Percentiles rank a stretch among this genome's conserved stretches.
Conservation (phyloP, 2,888 invertebrate species). For the Venustoraphidia nigricollis region DNA sequence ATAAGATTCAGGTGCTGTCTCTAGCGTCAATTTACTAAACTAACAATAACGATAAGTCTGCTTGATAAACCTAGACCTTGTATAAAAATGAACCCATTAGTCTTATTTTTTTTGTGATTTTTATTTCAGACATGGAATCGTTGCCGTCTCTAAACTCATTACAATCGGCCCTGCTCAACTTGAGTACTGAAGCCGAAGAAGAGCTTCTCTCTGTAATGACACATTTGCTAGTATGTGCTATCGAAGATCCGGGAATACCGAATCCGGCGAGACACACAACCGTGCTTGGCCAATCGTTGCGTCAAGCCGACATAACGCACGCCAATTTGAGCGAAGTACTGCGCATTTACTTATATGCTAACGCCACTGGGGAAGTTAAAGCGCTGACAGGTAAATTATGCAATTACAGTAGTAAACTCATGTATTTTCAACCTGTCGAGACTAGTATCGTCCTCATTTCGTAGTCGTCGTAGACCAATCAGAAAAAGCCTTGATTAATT, state of each 20-base stretch:
- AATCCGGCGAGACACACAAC: conserved; percentile 83
- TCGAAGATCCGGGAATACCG: conserved; percentile 86
- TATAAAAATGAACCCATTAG: no score
- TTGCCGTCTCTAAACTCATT: conserved; percentile 75
- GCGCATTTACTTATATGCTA: conserved; percentile 79
- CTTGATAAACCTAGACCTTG: no score
- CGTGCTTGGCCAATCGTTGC: conserved; percentile 75
- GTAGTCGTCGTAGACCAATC: no score
- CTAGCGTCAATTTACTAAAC: no score
- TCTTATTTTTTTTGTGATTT: conserved; percentile 1
- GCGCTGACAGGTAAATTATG: conserved; percentile 43
- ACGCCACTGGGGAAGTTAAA: conserved; percentile 75
- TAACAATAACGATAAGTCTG: no score
- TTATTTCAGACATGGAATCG: conserved; percentile 58
- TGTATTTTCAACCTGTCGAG: no score
- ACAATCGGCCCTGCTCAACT: conserved; percentile 71
- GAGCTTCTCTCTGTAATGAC: conserved; percentile 78
- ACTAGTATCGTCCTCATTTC: no score
- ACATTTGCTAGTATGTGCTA: conserved; percentile 78
- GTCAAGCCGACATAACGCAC: conserved; percentile 79
- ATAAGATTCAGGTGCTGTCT: no score
- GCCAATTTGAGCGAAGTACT: conserved; percentile 84
- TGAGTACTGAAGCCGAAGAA: conserved; percentile 65
- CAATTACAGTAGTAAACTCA: neutral
- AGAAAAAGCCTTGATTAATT: no score